Percentiles rank a stretch among this genome's conserved stretches.
Conservation (phyloP, 1,140 invertebrate genomes). For the Nebria ingens region DNA sequence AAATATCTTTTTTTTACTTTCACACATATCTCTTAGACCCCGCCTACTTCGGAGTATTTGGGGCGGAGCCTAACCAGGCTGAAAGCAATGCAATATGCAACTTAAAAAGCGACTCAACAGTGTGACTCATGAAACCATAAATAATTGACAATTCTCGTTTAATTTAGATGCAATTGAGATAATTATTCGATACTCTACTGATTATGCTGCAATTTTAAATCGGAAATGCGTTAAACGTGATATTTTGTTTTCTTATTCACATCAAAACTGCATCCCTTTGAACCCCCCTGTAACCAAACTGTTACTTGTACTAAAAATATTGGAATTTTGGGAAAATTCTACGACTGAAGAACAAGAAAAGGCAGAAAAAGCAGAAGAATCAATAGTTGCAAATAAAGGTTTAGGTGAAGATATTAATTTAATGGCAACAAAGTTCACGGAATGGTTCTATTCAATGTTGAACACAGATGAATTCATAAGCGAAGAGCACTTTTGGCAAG, state of each 20-base stretch:
- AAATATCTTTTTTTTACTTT: too few relatives aligned
- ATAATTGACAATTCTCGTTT: constrained; percentile 11
- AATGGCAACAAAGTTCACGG: constrained; percentile 42
- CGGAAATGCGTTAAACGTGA: constrained; percentile 37
- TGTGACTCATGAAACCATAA: constrained; percentile 1
- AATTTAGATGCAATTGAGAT: constrained; percentile 38
- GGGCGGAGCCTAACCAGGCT: too few relatives aligned
- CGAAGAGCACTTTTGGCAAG: constrained; percentile 45
- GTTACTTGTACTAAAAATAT: constrained; percentile 33
- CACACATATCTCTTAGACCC: too few relatives aligned
- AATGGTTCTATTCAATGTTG: constrained; percentile 49
- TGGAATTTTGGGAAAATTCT: constrained; percentile 32
- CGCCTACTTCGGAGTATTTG: too few relatives aligned
- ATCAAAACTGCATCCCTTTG: constrained; percentile 30
- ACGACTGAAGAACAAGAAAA: not conserved
- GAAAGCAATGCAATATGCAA: too few relatives aligned
- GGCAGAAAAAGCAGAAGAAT: not conserved
- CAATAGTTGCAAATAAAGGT: constrained; percentile 5
- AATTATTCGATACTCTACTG: constrained; percentile 33
- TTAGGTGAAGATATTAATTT: constrained; percentile 25
- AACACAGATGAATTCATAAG: constrained; percentile 39
- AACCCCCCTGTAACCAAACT: constrained; percentile 36
- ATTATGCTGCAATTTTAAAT: constrained; percentile 32
- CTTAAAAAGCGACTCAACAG: too few relatives aligned
- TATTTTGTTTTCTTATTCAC: constrained; percentile 38